Base-by-base conservation (phyloP, 92 coral and sea anemone genomes). In the Actinernus sp. region DNA sequence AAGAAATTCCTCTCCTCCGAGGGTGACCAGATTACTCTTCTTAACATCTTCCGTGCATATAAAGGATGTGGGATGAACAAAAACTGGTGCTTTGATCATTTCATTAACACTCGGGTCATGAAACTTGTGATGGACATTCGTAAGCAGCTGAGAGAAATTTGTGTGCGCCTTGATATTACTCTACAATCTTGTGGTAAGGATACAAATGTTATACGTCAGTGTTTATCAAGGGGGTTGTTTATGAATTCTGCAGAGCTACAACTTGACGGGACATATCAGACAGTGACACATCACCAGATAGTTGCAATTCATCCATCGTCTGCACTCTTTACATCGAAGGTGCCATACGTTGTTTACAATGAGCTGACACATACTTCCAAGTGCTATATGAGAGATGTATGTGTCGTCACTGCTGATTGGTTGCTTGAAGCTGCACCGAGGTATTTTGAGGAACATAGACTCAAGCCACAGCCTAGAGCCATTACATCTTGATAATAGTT, bases 211-310 rank as follows among this genome's bases (percentile, higher is more conserved):
- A 81, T 95, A 33, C 75, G 99, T 45, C 88, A 84, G 59, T 87
- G 97, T 81, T 39, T 95, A 8, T 81, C 92, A 9, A 55, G 80
- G 21, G 99, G 99, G 8, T 40, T 95, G 49, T 95, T 95, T 54
- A 75, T 91, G 92, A 95, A 95, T 64, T 79, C 97, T 8, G 99
- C 99, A 0, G 97, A 95, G 74, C 74, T 87, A 2, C 99, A 95
- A 43, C 80, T 84, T n/a, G 96, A 95, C 31, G 97, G 99, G 2
- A 84, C 83, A 4, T 95, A 95, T 72, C 97, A 62, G 47, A 87
- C 96, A 17, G 59, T 95, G 16, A 62, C 90, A 12, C 97, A 95
- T 38, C 86, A 82, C 11, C 74, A 91, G 54, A 65, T 81, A 11
- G 97, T 92, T 5, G 72, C 89, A 0, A 76, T 95, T 19, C 99